phyloP scores from a whole-genome alignment of 2,888 invertebrate species.

The Macrophya alboannulata region DNA sequence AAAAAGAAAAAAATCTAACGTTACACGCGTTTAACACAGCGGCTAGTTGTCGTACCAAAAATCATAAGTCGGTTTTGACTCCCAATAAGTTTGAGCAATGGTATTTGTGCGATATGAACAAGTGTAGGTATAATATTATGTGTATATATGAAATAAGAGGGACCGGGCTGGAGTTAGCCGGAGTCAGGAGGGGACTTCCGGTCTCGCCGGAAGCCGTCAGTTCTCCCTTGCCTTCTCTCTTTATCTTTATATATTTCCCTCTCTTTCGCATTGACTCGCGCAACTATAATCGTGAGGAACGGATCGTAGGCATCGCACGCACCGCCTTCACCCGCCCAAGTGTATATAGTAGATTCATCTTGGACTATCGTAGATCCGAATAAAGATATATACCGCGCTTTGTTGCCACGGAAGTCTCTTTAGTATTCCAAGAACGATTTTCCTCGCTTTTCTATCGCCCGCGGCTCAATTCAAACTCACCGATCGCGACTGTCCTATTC shows the following conservation, averaged over 20 bases:
- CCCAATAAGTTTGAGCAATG: neutral
- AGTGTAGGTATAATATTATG: neutral
- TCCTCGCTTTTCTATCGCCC: conserved; percentile 37
- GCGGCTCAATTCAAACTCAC: neutral
- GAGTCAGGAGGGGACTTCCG: conserved; percentile 58
- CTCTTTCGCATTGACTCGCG: neutral
- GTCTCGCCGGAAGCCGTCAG: conserved; percentile 53
- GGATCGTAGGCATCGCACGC: conserved; percentile 33
- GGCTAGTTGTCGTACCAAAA: conserved; percentile 21
- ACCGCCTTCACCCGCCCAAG: conserved; percentile 11
- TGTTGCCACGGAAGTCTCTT: conserved; percentile 39
- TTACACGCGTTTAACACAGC: conserved; percentile 7
- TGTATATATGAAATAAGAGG: conserved; percentile 21
- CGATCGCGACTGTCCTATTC: too few relatives aligned
- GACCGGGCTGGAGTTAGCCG: conserved; percentile 12
- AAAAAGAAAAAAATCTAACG: neutral
- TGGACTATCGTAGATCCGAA: conserved; percentile 45
- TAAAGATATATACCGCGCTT: conserved; percentile 21
- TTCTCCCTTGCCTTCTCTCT: conserved; percentile 34
- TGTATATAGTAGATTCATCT: conserved; percentile 54
- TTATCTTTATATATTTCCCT: neutral
- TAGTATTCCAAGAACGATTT: conserved; percentile 52
- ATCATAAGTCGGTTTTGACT: conserved; percentile 22
- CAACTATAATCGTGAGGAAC: neutral
- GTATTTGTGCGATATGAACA: neutral